These are phyloP conservation scores for Phasia obesa DNA, from an alignment of 2,888 invertebrate species.

Conservation along the genomic window DNA sequence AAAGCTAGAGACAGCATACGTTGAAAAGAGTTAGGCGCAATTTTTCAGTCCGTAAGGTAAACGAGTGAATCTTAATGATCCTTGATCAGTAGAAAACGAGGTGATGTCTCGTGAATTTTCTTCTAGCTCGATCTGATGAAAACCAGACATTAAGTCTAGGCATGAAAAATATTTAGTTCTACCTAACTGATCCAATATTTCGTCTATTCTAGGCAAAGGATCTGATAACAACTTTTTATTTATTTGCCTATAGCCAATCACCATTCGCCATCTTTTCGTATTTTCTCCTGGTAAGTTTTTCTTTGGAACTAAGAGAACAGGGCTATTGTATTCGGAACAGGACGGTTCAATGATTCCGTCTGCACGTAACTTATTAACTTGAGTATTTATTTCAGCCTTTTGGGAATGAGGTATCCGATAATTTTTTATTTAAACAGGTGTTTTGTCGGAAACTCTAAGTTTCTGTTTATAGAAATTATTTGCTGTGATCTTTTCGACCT, in stretches of 20 bases:
- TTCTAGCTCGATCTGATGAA: too few relatives aligned
- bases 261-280: slow-evolving; percentile 2
- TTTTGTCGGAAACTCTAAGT: slow-evolving; percentile 15
- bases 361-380: neutral
- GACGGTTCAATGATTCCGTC: slow-evolving; percentile 1
- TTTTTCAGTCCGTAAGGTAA: slow-evolving; percentile 3
- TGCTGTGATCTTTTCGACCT: neutral
- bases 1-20: neutral
- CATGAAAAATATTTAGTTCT: too few relatives aligned
- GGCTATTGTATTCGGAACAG: neutral
- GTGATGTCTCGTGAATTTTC: too few relatives aligned
- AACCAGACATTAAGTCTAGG: too few relatives aligned
- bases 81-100: slow-evolving; percentile 1
- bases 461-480: slow-evolving; percentile 24
- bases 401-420: neutral
- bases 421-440: neutral
- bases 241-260: neutral
- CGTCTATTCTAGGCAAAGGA: slow-evolving; percentile 1
- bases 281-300: neutral
- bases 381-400: neutral
- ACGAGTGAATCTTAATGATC: slow-evolving; percentile 1
- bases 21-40: slow-evolving; percentile 6
- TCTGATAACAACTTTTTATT: slow-evolving; percentile 6
- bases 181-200: slow-evolving; percentile 6
- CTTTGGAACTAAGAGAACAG: neutral